Base-by-base conservation (phyloP, 2,888 invertebrate species). In the Netelia fuscicornis region DNA sequence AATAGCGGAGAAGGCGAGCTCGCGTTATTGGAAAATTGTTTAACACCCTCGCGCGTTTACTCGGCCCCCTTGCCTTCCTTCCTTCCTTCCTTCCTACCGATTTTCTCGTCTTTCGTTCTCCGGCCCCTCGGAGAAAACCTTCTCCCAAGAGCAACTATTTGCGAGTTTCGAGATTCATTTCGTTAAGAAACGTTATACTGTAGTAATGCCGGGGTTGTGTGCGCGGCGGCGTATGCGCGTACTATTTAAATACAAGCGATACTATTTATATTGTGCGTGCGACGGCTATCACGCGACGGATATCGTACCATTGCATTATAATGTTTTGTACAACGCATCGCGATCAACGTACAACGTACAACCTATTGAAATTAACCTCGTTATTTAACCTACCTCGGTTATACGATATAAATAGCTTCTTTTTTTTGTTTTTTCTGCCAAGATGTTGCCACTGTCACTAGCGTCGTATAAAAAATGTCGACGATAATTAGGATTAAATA, bases 1-100 rank as follows among this genome's bases (percentile, higher is more conserved):
- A 89, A 88, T 88, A 85, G 84, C 76, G 80, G 76, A 58, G 84
- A 80, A 84, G 71, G 84, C 60, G 77, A 78, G 68, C 78, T 37
- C 62, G 67, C 68, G 68, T 83, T 83, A 75, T 83, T 79, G 79
- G 83, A 83, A 79, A 74, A 70, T 78, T 74, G 74, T 83, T 83
- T 74, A 83, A 30, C 83, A 20, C 78, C 76, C 76, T 37, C 20
- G 6, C 52, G 17, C 25, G 71, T 72, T 71, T 70, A 62, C 20
- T 79, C 71, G 71, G 64, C 25, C 42, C 25, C 42, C 13, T 58
- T 42, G 10, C 52, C 44, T 11, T 11, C n/a, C 37, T 37, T 42
- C 37, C 13, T 20, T 23, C 2, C 2, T 48, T 13, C 13, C 13
- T 13, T 13, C 48, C 3, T 5, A 2, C 5, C 8, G 5, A 37